These are phyloP conservation scores for Benitochromis conjunctus DNA, from an alignment of 2,113 vertebrate genomes.

Conservation along the genomic window DNA sequence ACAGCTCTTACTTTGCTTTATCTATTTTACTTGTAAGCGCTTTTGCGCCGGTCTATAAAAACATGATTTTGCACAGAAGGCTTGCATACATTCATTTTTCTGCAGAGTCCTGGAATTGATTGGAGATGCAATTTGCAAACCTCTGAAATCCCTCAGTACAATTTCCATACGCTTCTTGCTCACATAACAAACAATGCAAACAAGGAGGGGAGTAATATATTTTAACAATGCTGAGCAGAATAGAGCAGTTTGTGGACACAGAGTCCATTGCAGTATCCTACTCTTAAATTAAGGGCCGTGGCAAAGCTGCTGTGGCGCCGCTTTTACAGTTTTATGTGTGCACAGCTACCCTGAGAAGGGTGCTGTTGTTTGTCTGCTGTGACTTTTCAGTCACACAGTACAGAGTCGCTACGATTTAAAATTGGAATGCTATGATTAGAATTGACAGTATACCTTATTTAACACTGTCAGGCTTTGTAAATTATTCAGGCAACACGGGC, in stretches of 20 bases:
- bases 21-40: conserved; percentile 41
- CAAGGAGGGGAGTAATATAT: conserved; percentile 15
- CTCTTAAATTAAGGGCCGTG: background rate
- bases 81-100: conserved; percentile 60
- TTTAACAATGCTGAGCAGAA: conserved; percentile 9
- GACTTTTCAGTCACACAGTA: background rate
- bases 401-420: background rate
- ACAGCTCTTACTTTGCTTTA: conserved; percentile 33
- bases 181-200: conserved; percentile 32
- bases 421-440: background rate
- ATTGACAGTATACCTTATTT: conserved; percentile 13
- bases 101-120: conserved; percentile 53
- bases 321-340: background rate
- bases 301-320: background rate
- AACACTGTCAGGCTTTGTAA: background rate
- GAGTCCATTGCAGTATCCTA: conserved; percentile 6
- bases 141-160: conserved; percentile 52
- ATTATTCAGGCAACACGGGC: background rate
- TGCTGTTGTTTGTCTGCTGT: background rate
- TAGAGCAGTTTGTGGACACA: background rate
- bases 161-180: conserved; percentile 38
- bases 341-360: background rate
- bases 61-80: conserved; percentile 56
- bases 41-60: conserved; percentile 59
- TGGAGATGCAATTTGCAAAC: conserved; percentile 56